A percentile compares a stretch with the other conserved stretches of the same genome.
These are phyloP conservation scores for Benthosema pterotum DNA, from an alignment of 2,797 vertebrate species.

Conservation along the genomic window DNA sequence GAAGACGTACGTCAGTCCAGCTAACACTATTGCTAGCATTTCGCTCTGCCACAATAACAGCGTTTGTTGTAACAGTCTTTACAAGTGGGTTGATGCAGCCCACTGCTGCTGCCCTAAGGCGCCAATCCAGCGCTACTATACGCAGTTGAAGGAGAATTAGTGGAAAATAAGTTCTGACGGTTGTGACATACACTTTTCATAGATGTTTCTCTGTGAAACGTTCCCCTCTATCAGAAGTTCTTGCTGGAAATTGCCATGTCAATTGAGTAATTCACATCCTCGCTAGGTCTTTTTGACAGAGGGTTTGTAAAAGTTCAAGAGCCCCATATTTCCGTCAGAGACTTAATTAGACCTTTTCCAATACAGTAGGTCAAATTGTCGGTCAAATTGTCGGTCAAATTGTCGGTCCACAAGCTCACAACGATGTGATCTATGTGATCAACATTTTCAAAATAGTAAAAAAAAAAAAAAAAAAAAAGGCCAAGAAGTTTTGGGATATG, in stretches of 20 bases:
- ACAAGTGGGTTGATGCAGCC: constrained; percentile 43
- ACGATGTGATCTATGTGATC: no score
- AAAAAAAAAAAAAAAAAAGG: no score
- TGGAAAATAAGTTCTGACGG: constrained; percentile 49
- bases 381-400: no score
- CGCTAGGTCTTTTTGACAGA: constrained; percentile 17
- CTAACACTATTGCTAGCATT: neutral
- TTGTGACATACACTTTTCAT: constrained; percentile 41
- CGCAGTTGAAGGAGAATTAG: constrained; percentile 26
- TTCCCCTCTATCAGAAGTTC: constrained; percentile 19
- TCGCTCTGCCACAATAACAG: constrained; percentile 48
- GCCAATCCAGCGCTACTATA: constrained; percentile 14
- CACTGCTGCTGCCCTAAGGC: constrained; percentile 41
- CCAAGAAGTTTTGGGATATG: no score
- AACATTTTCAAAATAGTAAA: no score
- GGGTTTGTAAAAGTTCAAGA: constrained; percentile 28
- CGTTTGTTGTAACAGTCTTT: constrained; percentile 47
- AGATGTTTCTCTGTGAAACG: constrained; percentile 44
- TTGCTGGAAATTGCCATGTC: constrained; percentile 25
- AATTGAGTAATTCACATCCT: constrained; percentile 35
- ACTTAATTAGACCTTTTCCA: no score
- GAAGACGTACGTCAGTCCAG: constrained; percentile 42
- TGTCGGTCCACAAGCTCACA: no score
- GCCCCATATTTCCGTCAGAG: no score
- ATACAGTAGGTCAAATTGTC: no score